Evolutionary conservation across 1,140 invertebrate species (phyloP).

Genomic region (Aporrectodea caliginosa): DNA sequence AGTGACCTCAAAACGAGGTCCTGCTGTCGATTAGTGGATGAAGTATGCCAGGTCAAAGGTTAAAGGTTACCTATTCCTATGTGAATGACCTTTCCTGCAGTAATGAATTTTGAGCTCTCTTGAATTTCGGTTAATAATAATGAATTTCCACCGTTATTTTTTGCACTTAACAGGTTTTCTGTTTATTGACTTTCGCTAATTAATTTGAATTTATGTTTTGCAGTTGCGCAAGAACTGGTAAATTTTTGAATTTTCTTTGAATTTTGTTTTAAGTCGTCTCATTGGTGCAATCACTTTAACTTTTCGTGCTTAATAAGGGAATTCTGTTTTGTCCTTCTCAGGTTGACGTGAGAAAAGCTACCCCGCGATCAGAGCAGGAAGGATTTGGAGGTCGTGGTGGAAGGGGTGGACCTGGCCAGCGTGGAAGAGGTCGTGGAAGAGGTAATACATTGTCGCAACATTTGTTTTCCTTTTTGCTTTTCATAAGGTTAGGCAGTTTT

Average conservation of each 20-base stretch:
- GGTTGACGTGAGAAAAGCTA: slow-evolving; percentile 20
- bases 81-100: neutral
- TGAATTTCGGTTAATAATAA: neutral
- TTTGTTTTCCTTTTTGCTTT: no score
- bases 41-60: neutral
- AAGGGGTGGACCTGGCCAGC: neutral
- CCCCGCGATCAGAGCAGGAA: slow-evolving; percentile 10
- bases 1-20: slow-evolving; percentile 1
- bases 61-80: neutral
- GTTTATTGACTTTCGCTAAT: neutral
- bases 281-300: no score
- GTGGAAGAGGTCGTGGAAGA: neutral
- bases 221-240: neutral
- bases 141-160: neutral
- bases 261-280: no score
- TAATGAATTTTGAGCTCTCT: neutral
- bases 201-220: neutral
- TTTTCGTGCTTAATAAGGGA: neutral
- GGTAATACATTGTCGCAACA: no score
- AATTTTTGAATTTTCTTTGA: neutral
- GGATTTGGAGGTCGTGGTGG: neutral
- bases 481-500: no score
- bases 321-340: neutral
- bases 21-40: neutral
- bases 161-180: no score